Evolutionary conservation across 2,888 invertebrate genomes (phyloP).

Genomic region (Escarpia spicata): DNA sequence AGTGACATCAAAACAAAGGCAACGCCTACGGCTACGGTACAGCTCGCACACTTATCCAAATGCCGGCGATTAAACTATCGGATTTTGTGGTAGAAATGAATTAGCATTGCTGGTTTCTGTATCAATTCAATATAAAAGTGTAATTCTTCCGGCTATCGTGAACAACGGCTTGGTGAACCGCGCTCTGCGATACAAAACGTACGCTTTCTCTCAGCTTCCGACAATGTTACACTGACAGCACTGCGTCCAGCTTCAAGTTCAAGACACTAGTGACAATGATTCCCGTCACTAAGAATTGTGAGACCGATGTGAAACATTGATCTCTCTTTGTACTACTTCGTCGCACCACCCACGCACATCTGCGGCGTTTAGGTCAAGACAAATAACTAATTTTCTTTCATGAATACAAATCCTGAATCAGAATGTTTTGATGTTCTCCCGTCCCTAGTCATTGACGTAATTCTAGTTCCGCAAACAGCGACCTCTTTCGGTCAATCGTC

Average conservation of each 20-base stretch:
- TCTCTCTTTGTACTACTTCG: not conserved
- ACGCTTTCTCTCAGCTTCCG: not conserved
- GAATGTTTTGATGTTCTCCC: conserved; percentile 16
- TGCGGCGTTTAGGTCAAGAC: not conserved
- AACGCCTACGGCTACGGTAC: not conserved
- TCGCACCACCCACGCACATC: not conserved
- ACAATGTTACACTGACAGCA: not conserved
- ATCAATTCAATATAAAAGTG: not conserved
- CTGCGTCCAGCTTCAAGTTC: not conserved
- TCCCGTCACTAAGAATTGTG: not conserved
- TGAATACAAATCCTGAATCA: not conserved
- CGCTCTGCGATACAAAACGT: not conserved
- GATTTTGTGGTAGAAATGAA: not conserved
- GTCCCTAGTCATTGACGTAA: not conserved
- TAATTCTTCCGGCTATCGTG: not conserved
- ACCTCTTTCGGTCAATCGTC: not conserved
- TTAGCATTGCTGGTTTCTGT: not conserved
- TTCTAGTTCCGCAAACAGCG: conserved; percentile 11
- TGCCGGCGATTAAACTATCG: not conserved
- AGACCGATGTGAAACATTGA: not conserved
- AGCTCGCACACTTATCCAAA: not conserved
- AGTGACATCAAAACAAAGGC: conserved; percentile 3
- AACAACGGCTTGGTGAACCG: not conserved
- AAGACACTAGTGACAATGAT: not conserved
- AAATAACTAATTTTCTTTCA: conserved; percentile 2